Evolutionary conservation across 2,113 vertebrate species (phyloP), one percentile per base, ranked within the genome.

Genomic region (Clarias magur): DNA sequence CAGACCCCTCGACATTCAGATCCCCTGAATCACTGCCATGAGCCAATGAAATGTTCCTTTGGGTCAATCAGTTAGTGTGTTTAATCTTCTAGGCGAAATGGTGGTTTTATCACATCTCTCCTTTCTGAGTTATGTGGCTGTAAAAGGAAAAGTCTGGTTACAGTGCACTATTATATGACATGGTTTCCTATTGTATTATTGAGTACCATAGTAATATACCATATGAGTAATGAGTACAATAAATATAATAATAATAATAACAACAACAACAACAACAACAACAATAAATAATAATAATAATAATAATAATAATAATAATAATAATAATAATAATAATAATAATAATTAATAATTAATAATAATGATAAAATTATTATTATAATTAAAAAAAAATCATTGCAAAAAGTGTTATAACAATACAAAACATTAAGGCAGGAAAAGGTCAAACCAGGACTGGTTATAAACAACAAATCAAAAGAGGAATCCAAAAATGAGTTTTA

Each of bases 31-130:
- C n/a, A 67, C 42, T 38, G 34, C 27, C 70, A 63, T 25, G 23
- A 85, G 60, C 84, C n/a, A 83, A 67, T 70, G 4, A 53, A 80
- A 60, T n/a, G 19, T 86, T 19, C 30, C 59, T 73, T 70, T 38
- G 54, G 3, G 65, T 73, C 70, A 42, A 3, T 60, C 38, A 82
- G 60, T 83, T 12, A 80, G 9, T 80, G 17, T 57, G 73, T 83
- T 82, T 73, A 84, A 84, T 65, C 68, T 60, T 60, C 27, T 4
- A 54, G 79, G 79, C 19, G 19, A 83, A 67, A 86, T 25, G 8
- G 19, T 73, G 70, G 34, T 2, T 42, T 72, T 38, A 72, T 67
- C n/a, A 67, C 63, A 67, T 67, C 1, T 2, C 63, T 67, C 65
- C 27, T 16, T 21, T 23, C 9, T 42, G 9, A 42, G 0, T 73